A percentile compares a stretch with the other conserved stretches of the same genome.
Evolutionary conservation across 2,888 invertebrate genomes (phyloP).

Genomic region (Lasiommata megera): DNA sequence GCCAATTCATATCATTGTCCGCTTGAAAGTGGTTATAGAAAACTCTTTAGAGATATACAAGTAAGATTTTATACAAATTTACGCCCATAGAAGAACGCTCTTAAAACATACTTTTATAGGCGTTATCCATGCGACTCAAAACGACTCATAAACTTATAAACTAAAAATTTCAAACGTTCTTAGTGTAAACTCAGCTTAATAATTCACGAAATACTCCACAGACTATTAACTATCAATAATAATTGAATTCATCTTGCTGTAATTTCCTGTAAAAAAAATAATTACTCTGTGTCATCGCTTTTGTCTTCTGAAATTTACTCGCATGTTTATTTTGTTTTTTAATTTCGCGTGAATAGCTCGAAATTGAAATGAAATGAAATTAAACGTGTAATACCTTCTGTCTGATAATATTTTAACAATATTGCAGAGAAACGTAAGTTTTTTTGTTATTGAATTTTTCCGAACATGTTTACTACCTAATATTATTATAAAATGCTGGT

Average conservation of each 20-base stretch:
- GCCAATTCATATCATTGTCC: too few relatives aligned
- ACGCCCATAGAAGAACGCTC: too few relatives aligned
- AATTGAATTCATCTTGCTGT: constrained; percentile 2
- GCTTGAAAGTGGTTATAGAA: too few relatives aligned
- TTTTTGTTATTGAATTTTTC: constrained; percentile 8
- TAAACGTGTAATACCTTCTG: constrained; percentile 28
- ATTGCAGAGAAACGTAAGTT: constrained; percentile 38
- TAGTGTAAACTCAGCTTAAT: constrained; percentile 5
- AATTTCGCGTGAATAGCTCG: constrained; percentile 26
- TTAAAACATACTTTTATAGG: too few relatives aligned
- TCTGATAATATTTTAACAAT: constrained; percentile 24
- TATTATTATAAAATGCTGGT: background rate
- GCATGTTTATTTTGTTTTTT: constrained; percentile 30
- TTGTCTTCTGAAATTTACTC: constrained; percentile 30
- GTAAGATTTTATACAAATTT: too few relatives aligned
- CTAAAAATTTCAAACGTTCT: too few relatives aligned
- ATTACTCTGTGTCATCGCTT: constrained; percentile 28
- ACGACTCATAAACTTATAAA: too few relatives aligned
- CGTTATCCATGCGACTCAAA: too few relatives aligned
- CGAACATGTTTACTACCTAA: background rate
- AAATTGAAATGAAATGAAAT: constrained; percentile 31
- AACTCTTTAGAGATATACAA: too few relatives aligned
- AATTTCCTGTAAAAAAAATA: background rate
- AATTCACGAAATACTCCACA: background rate
- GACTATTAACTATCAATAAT: background rate